A percentile compares a stretch with the other conserved stretches of the same genome.
phyloP scores from a whole-genome alignment of 2,113 vertebrate species.

The Neolamprologus sp. region DNA sequence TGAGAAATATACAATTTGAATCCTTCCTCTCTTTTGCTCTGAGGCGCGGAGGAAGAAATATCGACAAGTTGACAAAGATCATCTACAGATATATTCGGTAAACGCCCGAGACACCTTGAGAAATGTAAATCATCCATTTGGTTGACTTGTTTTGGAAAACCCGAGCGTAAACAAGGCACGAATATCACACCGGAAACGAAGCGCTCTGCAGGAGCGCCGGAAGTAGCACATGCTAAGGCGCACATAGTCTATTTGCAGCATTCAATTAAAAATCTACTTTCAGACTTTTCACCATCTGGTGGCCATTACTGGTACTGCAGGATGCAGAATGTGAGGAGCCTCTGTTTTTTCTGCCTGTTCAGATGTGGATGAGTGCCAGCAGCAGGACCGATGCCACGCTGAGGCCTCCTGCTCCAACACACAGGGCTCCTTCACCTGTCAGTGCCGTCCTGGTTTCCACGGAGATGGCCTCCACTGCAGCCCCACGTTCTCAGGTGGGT shows the following conservation, averaged over 20 bases:
- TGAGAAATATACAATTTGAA: not conserved
- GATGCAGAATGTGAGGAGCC: not conserved
- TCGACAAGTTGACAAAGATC: not conserved
- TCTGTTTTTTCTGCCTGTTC: not conserved
- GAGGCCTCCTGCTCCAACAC: conserved; percentile 85
- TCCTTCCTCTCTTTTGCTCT: not conserved
- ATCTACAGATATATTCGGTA: not conserved
- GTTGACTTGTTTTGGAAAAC: not conserved
- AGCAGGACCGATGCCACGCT: conserved; percentile 70
- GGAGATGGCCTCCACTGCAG: conserved; percentile 84
- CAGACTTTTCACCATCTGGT: not conserved
- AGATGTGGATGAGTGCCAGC: conserved; percentile 87
- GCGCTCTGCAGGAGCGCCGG: not conserved
- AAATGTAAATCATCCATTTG: not conserved
- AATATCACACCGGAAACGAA: not conserved
- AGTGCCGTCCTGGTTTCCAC: conserved; percentile 79
- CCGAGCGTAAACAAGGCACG: not conserved
- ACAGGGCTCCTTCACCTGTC: conserved; percentile 83
- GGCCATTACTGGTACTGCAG: not conserved
- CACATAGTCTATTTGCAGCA: not conserved
- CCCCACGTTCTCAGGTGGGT: conserved; percentile 38
- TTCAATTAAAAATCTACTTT: not conserved
- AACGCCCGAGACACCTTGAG: not conserved
- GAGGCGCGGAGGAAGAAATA: not conserved
- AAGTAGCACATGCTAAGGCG: not conserved